phyloP scores from a whole-genome alignment of 2,888 invertebrate species.

The Orchestes rusci region DNA sequence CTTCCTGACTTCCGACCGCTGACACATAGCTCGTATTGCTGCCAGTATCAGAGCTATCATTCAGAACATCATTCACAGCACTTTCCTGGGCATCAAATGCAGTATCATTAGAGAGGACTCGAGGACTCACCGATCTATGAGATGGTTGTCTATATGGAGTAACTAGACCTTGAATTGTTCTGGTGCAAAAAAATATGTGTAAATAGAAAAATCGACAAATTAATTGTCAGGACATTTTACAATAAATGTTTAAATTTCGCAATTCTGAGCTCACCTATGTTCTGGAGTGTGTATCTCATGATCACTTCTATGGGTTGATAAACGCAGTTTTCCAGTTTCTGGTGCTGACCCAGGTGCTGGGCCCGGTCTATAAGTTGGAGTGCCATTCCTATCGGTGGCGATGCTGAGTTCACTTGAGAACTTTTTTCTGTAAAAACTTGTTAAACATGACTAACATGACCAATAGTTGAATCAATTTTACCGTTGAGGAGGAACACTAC shows the following conservation, averaged over 20 bases:
- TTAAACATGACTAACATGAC: not conserved
- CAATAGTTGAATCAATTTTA: constrained; percentile 10
- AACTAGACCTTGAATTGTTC: constrained; percentile 40
- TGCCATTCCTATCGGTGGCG: constrained; percentile 41
- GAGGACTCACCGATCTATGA: constrained; percentile 31
- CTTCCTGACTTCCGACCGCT: constrained; percentile 88
- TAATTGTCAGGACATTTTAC: too few relatives aligned
- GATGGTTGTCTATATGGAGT: constrained; percentile 39
- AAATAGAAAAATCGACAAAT: not conserved
- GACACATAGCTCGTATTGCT: constrained; percentile 84
- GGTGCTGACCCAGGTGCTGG: constrained; percentile 37
- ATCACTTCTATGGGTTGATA: constrained; percentile 54
- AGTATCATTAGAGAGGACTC: constrained; percentile 19
- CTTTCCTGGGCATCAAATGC: constrained; percentile 14
- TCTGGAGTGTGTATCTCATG: constrained; percentile 58
- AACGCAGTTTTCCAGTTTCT: constrained; percentile 35
- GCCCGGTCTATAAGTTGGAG: constrained; percentile 34
- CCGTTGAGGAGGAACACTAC: constrained; percentile 34
- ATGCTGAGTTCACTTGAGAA: constrained; percentile 54
- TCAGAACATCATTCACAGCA: constrained; percentile 4
- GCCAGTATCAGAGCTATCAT: constrained; percentile 59
- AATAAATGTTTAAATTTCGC: too few relatives aligned
- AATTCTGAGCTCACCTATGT: constrained; percentile 44
- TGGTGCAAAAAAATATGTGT: constrained; percentile 4
- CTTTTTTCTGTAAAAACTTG: constrained; percentile 43